Evolutionary conservation across 2,113 vertebrate genomes (phyloP), one percentile per base, ranked within the genome.

Genomic region (Ranitomeya variabilis): DNA sequence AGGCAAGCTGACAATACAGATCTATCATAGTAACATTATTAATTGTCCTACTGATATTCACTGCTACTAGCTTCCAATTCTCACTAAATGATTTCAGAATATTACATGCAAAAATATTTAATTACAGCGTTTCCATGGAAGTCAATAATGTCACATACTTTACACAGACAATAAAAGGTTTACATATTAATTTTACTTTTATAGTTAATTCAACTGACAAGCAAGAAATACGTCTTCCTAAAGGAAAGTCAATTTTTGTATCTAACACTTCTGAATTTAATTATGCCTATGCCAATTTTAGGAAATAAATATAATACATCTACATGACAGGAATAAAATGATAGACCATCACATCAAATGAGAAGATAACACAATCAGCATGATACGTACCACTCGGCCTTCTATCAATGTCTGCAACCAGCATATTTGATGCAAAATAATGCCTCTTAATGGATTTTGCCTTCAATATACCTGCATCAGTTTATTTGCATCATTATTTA

Each of bases 121-220:
- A 71, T 14, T 71, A 71, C 26, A 31, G 11, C 11, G 11, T 31
- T 71, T 26, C 11, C 26, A 31, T 71, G 14, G 26, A 31, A 71
- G 26, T 6, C 9, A 71, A 69, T 26, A 71, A 71, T n/a, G 6
- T 67, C 7, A 0, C 37, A 18, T 91, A 31, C 85, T 92, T 76
- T 57, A 80, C 31, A 77, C 89, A 89, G 64, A 79, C 52, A 60
- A 81, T 73, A 90, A 89, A 67, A 91, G 89, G 23, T 88, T 78
- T 71, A 14, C 23, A 86, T 89, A 19, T 60, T 82, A n/a, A 19
- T 9, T 21, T 9, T 45, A 62, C 26, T 37, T 51, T 76, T 76
- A 9, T 21, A 67, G 31, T 67, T 13, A 83, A n/a, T 83, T 26
- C 11, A 83, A 67, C 6, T 45, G 2, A 15, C 80, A 45, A 45